Base-by-base conservation (phyloP, 2,113 vertebrate genomes). In the Trogon melanurus region DNA sequence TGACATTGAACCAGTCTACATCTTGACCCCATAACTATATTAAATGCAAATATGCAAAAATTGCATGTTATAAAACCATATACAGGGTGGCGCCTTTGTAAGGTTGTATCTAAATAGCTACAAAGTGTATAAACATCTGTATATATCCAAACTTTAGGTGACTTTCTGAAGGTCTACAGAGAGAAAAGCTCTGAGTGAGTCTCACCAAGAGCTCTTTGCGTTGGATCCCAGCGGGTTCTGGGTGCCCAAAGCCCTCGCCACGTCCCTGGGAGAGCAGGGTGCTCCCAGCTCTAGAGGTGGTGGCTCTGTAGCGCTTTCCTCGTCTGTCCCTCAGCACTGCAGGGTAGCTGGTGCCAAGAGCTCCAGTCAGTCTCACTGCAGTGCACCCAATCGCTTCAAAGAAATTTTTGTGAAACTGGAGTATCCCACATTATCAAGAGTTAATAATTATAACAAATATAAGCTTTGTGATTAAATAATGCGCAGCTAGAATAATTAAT, bases 391-490 rank as follows among this genome's bases (percentile, higher is more conserved):
- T 50, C 1, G 6, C 53, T 71, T 64, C 54, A 45, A 93, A 73
- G 74, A 56, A 89, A 67, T 70, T 85, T 67, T 25, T 56, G 58
- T 61, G 78, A 38, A 92, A 79, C 47, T 20, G 4, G 53, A 95
- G 27, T 66, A 81, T 70, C 80, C 79, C 56, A 29, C 80, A 18
- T 92, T 85, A 85, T 74, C 78, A 88, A 64, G 85, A 74, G 73
- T 73, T 93, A 73, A 78, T 91, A 96, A 93, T 95, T 61, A 76
- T 62, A 92, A 75, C 89, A 83, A 94, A 91, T 86, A 92, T 25
- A 80, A 73, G 66, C 79, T 93, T 89, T 65, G 86, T 93, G 88
- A 94, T 94, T 93, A 93, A 95, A 95, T 95, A 95, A 92, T 1
- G 1, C 6, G 5, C 91, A 83, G 70, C 88, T 95, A 93, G 85